Conservation (phyloP, 2,797 vertebrate species). For the Pyrocephalus nanus region DNA sequence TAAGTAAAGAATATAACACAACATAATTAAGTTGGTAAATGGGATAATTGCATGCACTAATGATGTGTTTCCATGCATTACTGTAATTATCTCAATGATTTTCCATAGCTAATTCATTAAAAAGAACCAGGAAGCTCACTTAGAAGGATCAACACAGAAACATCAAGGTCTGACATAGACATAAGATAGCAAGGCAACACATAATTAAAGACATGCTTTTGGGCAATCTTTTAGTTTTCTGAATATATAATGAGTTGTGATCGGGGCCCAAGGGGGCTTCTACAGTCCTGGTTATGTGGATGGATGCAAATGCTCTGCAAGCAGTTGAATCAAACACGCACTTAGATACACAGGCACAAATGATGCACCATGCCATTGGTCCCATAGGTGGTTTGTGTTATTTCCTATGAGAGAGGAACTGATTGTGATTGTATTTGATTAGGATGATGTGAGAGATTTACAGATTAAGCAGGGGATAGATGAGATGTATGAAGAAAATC, state of each 20-base stretch:
- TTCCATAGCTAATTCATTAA: conserved; percentile 73
- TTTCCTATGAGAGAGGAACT: background rate
- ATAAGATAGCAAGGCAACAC: conserved; percentile 61
- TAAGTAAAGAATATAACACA: conserved; percentile 51
- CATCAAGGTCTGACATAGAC: conserved; percentile 68
- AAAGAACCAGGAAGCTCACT: conserved; percentile 69
- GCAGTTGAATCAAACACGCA: background rate
- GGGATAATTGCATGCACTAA: conserved; percentile 71
- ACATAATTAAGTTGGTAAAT: conserved; percentile 66
- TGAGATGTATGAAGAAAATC: background rate
- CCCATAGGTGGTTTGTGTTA: background rate
- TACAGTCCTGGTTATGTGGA: background rate
- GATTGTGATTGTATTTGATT: background rate
- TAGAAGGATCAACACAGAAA: conserved; percentile 70
- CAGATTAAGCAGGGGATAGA: background rate
- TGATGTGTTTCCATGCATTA: conserved; percentile 72
- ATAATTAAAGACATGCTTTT: conserved; percentile 72
- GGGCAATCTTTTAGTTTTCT: conserved; percentile 54
- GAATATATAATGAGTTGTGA: conserved; percentile 13
- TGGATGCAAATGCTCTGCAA: conserved; percentile 21
- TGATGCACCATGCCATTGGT: background rate
- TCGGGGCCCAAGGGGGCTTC: background rate
- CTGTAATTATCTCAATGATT: conserved; percentile 73
- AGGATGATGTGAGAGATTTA: background rate
- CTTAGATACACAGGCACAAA: background rate